A percentile compares a stretch with the other conserved stretches of the same genome.
Conservation (phyloP, 2,888 invertebrate species). For the Apamea crenata region DNA sequence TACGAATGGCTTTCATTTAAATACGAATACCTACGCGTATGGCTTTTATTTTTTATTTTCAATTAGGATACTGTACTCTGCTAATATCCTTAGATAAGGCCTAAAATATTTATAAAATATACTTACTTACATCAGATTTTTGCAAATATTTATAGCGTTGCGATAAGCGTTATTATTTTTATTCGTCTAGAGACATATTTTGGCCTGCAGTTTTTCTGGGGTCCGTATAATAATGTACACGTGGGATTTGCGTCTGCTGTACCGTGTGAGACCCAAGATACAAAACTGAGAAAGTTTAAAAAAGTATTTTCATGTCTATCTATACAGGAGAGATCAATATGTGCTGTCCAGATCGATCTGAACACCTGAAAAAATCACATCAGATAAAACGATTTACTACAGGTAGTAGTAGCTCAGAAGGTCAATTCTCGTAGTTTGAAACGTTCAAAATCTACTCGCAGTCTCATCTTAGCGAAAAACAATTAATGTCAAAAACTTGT, state of each 20-base stretch:
- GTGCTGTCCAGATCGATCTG: background rate
- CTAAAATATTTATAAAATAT: too few relatives aligned
- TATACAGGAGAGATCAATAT: background rate
- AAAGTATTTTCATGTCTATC: background rate
- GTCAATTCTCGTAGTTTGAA: too few relatives aligned
- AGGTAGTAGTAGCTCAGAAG: too few relatives aligned
- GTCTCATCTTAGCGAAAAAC: too few relatives aligned
- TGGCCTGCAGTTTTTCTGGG: background rate
- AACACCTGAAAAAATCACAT: background rate
- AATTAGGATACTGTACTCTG: background rate
- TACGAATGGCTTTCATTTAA: too few relatives aligned
- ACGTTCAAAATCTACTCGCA: too few relatives aligned
- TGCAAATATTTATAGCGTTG: background rate
- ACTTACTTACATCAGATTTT: background rate
- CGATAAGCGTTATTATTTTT: constrained; percentile 20
- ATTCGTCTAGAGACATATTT: background rate
- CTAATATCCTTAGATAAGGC: background rate
- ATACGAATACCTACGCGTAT: too few relatives aligned
- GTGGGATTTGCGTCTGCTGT: background rate
- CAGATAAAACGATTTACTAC: background rate
- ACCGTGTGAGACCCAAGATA: background rate
- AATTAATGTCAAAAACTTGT: too few relatives aligned
- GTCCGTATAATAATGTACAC: background rate
- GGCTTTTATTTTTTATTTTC: too few relatives aligned
- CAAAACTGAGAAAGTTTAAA: background rate